A percentile compares a stretch with the other conserved stretches of the same genome.
Conservation (phyloP, 2,888 invertebrate species). For the Rhaphigaster nebulosa region DNA sequence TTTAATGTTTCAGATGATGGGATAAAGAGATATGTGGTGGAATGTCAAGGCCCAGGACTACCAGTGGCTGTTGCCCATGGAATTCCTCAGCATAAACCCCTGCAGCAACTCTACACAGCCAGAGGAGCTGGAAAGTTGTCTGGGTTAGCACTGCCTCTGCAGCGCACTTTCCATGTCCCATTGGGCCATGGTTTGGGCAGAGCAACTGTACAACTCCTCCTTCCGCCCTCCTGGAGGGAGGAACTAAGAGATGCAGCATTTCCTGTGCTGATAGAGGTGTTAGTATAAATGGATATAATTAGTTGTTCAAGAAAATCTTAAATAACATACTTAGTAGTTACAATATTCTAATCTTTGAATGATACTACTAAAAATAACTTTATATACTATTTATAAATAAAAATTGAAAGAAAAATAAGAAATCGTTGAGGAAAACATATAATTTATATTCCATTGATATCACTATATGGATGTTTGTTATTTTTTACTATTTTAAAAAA, state of each 20-base stretch:
- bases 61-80: conserved; percentile 87
- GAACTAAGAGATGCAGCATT: conserved; percentile 89
- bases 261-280: conserved; percentile 90
- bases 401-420: neutral
- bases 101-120: conserved; percentile 83
- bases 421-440: neutral
- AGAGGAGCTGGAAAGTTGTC: conserved; percentile 72
- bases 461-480: no score
- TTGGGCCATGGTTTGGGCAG: conserved; percentile 83
- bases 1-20: conserved; percentile 61
- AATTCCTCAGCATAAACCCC: conserved; percentile 81
- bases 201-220: conserved; percentile 88
- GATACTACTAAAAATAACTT: neutral
- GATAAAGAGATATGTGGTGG: conserved; percentile 78
- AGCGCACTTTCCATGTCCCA: conserved; percentile 86
- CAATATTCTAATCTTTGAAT: neutral
- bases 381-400: neutral
- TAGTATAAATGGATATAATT: conserved; percentile 68
- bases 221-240: conserved; percentile 91
- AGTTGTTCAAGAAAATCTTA: neutral
- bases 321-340: neutral
- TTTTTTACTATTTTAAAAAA: no score
- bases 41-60: conserved; percentile 93
- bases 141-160: conserved; percentile 85
- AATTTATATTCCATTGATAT: no score